Conservation (phyloP, 2,888 invertebrate species). For the Neuroscelio doddi region DNA sequence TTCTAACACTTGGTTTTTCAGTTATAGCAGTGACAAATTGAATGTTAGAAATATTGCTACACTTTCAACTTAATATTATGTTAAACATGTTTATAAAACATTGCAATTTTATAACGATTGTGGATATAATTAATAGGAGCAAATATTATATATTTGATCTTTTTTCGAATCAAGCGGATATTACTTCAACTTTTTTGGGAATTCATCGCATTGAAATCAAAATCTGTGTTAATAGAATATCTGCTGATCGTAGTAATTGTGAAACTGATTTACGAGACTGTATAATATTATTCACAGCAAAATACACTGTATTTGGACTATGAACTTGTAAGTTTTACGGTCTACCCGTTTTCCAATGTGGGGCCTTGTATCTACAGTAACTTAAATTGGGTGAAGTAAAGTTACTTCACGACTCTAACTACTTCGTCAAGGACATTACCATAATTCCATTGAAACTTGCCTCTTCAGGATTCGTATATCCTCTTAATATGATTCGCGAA, state of each 20-base stretch:
- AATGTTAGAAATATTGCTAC: too few relatives aligned
- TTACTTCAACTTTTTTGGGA: too few relatives aligned
- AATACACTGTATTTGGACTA: neutral
- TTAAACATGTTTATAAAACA: too few relatives aligned
- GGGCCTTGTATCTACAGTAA: conserved; percentile 21
- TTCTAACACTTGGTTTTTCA: too few relatives aligned
- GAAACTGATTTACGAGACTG: conserved; percentile 13
- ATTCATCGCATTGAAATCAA: neutral
- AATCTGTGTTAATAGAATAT: neutral
- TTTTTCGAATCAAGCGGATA: too few relatives aligned
- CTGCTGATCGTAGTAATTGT: conserved; percentile 17
- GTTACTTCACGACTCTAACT: conserved; percentile 23
- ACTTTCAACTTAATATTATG: too few relatives aligned
- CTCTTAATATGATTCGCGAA: conserved; percentile 28
- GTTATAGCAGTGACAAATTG: too few relatives aligned
- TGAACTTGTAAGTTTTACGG: neutral
- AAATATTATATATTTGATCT: too few relatives aligned
- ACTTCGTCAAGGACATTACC: conserved; percentile 28
- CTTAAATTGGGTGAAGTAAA: conserved; percentile 27
- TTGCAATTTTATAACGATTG: too few relatives aligned
- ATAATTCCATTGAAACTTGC: conserved; percentile 29
- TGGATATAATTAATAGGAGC: too few relatives aligned
- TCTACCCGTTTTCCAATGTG: conserved; percentile 26
- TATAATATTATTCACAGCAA: conserved; percentile 8
- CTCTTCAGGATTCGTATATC: conserved; percentile 22